Percentiles rank a stretch among this genome's conserved stretches.
phyloP scores from a whole-genome alignment of 37 sponge, comb jelly and placozoan genomes.

The Agelas oroides region DNA sequence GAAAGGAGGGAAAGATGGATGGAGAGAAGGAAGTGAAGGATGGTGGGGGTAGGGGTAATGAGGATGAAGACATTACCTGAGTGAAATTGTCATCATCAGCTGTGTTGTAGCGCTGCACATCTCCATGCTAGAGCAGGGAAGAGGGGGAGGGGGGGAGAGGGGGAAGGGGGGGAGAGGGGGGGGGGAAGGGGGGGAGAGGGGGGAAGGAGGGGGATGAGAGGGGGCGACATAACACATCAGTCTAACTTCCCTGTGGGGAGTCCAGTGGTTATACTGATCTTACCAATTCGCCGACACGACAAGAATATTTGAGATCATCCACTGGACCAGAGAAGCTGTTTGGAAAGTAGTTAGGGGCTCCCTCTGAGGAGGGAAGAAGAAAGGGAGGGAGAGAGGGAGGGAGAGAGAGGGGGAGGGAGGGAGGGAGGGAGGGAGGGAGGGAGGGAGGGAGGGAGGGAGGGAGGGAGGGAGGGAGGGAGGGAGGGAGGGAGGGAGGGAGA shows the following conservation, averaged over 20 bases:
- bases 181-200: background rate
- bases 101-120: slow-evolving; percentile 74
- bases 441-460: background rate
- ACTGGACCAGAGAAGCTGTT: slow-evolving; percentile 89
- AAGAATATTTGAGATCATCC: slow-evolving; percentile 32
- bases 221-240: too few relatives aligned
- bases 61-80: slow-evolving; percentile 49
- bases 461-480: background rate
- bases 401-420: background rate
- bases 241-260: too few relatives aligned
- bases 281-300: background rate
- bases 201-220: background rate
- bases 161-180: background rate
- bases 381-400: background rate
- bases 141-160: background rate
- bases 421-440: background rate
- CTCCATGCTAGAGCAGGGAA: slow-evolving; percentile 27
- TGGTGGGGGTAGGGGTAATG: too few relatives aligned
- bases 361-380: slow-evolving; percentile 20
- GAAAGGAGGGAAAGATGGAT: too few relatives aligned
- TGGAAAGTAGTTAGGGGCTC: slow-evolving; percentile 91
- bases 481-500: slow-evolving; percentile 2
- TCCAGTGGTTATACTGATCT: too few relatives aligned
- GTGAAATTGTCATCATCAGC: slow-evolving; percentile 91
- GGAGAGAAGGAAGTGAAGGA: background rate